A percentile compares a stretch with the other conserved stretches of the same genome.
phyloP scores from a whole-genome alignment of 2,888 invertebrate genomes.

The Lasioglossum vierecki region DNA sequence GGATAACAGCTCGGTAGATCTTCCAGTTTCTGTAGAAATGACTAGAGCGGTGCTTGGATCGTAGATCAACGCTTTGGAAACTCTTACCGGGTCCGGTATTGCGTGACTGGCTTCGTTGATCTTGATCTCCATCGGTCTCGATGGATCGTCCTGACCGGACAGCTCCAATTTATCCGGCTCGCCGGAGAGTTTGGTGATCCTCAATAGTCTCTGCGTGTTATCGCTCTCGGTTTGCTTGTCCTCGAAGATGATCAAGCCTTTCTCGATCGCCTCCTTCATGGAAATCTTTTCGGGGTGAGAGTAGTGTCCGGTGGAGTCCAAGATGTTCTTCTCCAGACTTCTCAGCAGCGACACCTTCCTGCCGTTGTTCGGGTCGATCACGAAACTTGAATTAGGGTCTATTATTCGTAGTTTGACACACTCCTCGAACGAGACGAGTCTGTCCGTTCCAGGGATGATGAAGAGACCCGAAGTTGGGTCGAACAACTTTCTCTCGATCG shows the following conservation, averaged over 20 bases:
- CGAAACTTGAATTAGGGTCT: conserved; percentile 92
- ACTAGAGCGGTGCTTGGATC: conserved; percentile 91
- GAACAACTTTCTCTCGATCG: conserved; percentile 92
- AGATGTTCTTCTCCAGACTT: conserved; percentile 91
- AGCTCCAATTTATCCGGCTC: conserved; percentile 90
- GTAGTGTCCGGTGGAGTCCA: conserved; percentile 93
- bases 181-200: conserved; percentile 90
- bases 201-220: conserved; percentile 86
- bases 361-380: conserved; percentile 91
- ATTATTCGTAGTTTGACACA: conserved; percentile 94
- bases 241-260: conserved; percentile 87
- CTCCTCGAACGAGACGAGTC: conserved; percentile 93
- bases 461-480: conserved; percentile 94
- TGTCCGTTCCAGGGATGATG: conserved; percentile 93
- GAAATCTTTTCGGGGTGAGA: conserved; percentile 86
- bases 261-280: conserved; percentile 90
- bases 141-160: conserved; percentile 85
- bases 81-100: conserved; percentile 88
- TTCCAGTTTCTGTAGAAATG: conserved; percentile 89
- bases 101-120: conserved; percentile 82
- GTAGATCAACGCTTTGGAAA: conserved; percentile 90
- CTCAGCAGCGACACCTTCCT: conserved; percentile 88
- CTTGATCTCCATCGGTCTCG: conserved; percentile 84
- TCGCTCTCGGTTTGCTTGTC: conserved; percentile 84
- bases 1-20: conserved; percentile 89